Evolutionary conservation across 23 tunicate genomes (phyloP).

Genomic region (Ascidia mentula): DNA sequence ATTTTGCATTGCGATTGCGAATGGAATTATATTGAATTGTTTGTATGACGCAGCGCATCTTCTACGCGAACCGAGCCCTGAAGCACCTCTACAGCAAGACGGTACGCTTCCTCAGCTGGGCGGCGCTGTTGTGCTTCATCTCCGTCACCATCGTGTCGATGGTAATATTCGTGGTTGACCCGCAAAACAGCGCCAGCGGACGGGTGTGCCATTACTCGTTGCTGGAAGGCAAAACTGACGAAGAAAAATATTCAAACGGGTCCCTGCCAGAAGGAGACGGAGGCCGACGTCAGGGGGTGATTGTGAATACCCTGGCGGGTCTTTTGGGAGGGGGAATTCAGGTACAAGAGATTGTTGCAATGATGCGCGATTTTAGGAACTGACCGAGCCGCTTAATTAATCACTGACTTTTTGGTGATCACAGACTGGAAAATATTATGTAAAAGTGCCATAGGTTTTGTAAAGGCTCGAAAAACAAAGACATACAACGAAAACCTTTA

Average conservation of each 20-base stretch:
- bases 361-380: too few relatives aligned
- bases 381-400: too few relatives aligned
- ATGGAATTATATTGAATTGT: too few relatives aligned
- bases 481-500: too few relatives aligned
- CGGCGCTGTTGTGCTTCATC: slow-evolving; percentile 66
- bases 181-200: slow-evolving; percentile 77
- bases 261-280: not conserved
- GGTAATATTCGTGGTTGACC: slow-evolving; percentile 74
- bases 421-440: too few relatives aligned
- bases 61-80: slow-evolving; percentile 81
- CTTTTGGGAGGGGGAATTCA: slow-evolving; percentile 71
- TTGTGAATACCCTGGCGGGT: slow-evolving; percentile 76
- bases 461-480: too few relatives aligned
- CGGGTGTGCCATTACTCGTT: slow-evolving; percentile 49
- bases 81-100: slow-evolving; percentile 83
- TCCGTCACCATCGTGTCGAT: slow-evolving; percentile 54
- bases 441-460: too few relatives aligned
- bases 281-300: slow-evolving; percentile 51
- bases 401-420: too few relatives aligned
- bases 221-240: not conserved
- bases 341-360: too few relatives aligned
- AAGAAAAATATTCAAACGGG: not conserved
- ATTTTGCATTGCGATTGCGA: too few relatives aligned
- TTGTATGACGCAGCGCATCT: slow-evolving; percentile 87
- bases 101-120: slow-evolving; percentile 75